Evolutionary conservation across 1,140 invertebrate genomes (phyloP), one percentile per base, ranked within the genome.

Genomic region (Danaus plexippus): DNA sequence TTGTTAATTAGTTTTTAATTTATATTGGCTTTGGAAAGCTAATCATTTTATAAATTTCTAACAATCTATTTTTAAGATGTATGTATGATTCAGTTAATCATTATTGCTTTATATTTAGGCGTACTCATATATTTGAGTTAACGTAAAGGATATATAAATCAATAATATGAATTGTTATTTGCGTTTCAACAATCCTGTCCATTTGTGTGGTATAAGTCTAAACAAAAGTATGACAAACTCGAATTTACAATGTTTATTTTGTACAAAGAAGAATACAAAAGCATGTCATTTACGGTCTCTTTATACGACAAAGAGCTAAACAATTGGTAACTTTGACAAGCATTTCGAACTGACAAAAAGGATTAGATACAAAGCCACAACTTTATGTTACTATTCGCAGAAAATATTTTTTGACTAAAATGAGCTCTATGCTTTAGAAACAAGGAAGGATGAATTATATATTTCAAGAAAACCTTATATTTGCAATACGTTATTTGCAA

Each of bases 311-410:
- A 80, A 70, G 67, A 72, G 67, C 65, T 71, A 78, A 80, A 84
- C 80, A 86, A 82, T 86, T 83, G 73, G 72, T 63, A 75, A 81
- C 71, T 73, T 83, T 86, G 81, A 86, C 83, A 84, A 68, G 61
- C 74, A 65, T 79, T 71, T 77, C 69, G 62, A 75, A 68, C 62
- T 72, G 64, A 76, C 78, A 77, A 77, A 79, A 86, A 80, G 83
- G 83, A 85, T 86, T 82, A 79, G 66, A 65, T 62, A 48, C 65
- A 55, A 43, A 42, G 32, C 44, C 50, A 58, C 63, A 70, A 66
- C 40, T 40, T 63, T 62, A 57, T 44, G 18, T 58, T 58, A 54
- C 43, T 52, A 43, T 13, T 13, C 11, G 52, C 32, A 9, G 13
- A 45, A 11, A 11, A 9, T 40, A 11, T 22, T 43, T 13, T 40